Percentiles rank a stretch among this genome's conserved stretches.
Conservation (phyloP, 2,888 invertebrate genomes). For the Lottia gigantea region DNA sequence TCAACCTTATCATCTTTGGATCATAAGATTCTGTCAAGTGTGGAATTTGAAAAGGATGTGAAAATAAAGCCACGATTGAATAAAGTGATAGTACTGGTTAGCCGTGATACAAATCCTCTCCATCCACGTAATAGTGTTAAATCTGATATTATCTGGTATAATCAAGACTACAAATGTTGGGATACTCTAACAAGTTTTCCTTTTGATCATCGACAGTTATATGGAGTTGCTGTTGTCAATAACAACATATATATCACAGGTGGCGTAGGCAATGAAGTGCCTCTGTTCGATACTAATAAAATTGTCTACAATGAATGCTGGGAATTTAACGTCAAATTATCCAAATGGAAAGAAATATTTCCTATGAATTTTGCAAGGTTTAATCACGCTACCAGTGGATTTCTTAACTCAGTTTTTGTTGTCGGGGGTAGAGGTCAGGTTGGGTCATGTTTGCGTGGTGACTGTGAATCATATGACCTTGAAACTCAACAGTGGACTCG, state of each 20-base stretch:
- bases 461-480: conserved; percentile 26
- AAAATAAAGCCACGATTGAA: conserved; percentile 10
- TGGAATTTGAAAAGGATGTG: not conserved
- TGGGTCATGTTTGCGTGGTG: conserved; percentile 9
- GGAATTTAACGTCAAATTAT: conserved; percentile 19
- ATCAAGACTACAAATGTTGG: conserved; percentile 19
- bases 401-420: conserved; percentile 24
- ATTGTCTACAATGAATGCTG: conserved; percentile 21
- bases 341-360: conserved; percentile 21
- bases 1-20: not conserved
- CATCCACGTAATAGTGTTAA: not conserved
- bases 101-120: conserved; percentile 21
- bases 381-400: conserved; percentile 24
- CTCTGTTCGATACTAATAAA: conserved; percentile 12
- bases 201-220: conserved; percentile 22
- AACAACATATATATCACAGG: conserved; percentile 28
- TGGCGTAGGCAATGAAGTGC: conserved; percentile 20
- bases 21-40: not conserved
- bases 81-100: conserved; percentile 24
- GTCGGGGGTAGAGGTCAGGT: conserved; percentile 25
- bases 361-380: conserved; percentile 21
- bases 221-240: conserved; percentile 13
- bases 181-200: conserved; percentile 21
- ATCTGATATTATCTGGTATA: conserved; percentile 21
- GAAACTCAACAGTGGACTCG: conserved; percentile 27